Base-by-base conservation (phyloP, 2,888 invertebrate species). In the Oligia latruncula region DNA sequence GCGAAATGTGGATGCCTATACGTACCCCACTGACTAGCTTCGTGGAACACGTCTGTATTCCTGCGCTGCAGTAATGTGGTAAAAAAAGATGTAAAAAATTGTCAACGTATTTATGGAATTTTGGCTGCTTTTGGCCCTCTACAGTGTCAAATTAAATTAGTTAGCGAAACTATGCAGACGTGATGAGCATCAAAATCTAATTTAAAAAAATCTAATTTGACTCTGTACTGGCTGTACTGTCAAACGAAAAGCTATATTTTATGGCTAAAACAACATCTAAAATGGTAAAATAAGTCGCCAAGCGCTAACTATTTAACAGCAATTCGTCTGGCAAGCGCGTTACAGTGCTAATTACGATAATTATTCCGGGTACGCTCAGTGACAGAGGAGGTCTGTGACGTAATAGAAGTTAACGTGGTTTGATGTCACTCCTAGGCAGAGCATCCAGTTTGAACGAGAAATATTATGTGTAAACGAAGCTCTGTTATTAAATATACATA, bases 341-440 rank as follows among this genome's bases (percentile, higher is more conserved):
- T 40, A 9, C 77, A 13, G 5, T 71, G 58, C 64, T 77, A 83
- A 83, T 85, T 83, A 71, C 43, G 5, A 4, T 64, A 67, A 85
- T 84, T 73, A 83, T 40, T 70, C 70, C 15, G 60, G 43, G 2
- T 20, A 49, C 23, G 40, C 40, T 52, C 40, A 55, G 72, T 65
- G 40, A 75, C 83, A 80, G 66, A 29, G 15, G 58, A n/a, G 29
- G 49, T 9, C 70, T 29, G 65, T 35, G 73, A 52, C 43, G 52
- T 80, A 46, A 73, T 67, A 17, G 17, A 62, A 55, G 55, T 65
- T 73, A 77, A 83, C 76, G 72, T 62, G 35, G 6, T 76, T 75
- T 77, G 67, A 84, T 68, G 82, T 66, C 52, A 4, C n/a, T 49
- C 49, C 64, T 35, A 49, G 43, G 71, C 64, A 60, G 3, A 68